Evolutionary conservation across 2,888 invertebrate species (phyloP), one percentile per base, ranked within the genome.

Genomic region (Idaea aversata): DNA sequence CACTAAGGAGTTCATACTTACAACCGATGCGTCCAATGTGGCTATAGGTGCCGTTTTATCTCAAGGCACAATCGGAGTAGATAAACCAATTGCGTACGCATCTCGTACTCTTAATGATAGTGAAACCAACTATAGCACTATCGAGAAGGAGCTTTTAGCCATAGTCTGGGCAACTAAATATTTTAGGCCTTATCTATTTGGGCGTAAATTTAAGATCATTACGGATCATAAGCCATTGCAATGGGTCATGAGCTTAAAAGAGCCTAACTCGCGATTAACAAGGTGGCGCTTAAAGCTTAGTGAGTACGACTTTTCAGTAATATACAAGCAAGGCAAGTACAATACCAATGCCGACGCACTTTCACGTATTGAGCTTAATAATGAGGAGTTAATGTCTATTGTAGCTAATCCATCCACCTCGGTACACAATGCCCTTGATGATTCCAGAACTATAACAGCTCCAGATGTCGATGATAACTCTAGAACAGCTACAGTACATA

Each of bases 181-280:
- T 36, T 70, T 81, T 15, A 67, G 79, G 62, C 80, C 80, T 10
- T 81, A 80, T 61, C 61, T 84, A 5, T 82, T 77, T 61, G 82
- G 82, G 5, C 69, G 72, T 15, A 75, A 79, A 67, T 87, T 87
- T 62, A 75, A 65, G 25, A 78, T 88, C 5, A 61, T 79, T 7
- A 85, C 82, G 0, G 87, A 87, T 65, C 86, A 87, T 68, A 76
- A 74, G 64, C 81, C 84, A 4, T 58, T 67, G 15, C 15, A 34
- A 81, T 82, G n/a, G n/a, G n/a, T n/a, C n/a, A n/a, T n/a, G n/a
- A n/a, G n/a, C n/a, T n/a, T n/a, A n/a, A n/a, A n/a, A 71, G 77
- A 84, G 35, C 80, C 77, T 0, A 78, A 78, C 57, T 73, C 78
- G 0, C 67, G 79, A 38, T 62, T 83, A 0, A 74, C 75, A 0